Evolutionary conservation across 2,888 invertebrate genomes (phyloP).

Genomic region (Chorisops tibialis): DNA sequence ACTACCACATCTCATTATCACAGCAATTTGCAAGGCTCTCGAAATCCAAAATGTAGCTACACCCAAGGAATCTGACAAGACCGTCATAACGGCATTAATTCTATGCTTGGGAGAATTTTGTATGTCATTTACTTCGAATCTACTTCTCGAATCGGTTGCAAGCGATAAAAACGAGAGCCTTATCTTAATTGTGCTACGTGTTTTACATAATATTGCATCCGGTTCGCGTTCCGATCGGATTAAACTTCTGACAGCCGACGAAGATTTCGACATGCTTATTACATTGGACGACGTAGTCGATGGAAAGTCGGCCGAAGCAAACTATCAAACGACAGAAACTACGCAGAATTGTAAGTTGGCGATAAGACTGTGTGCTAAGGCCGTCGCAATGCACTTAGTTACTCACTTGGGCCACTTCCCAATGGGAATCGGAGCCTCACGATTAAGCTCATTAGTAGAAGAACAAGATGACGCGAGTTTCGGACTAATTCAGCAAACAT

Average conservation of each 20-base stretch:
- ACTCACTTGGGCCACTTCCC: slow-evolving; percentile 95
- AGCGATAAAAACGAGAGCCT: slow-evolving; percentile 51
- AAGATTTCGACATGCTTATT: slow-evolving; percentile 51
- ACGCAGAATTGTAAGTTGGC: slow-evolving; percentile 56
- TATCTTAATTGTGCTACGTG: slow-evolving; percentile 71
- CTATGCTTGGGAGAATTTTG: slow-evolving; percentile 93
- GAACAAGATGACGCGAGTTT: slow-evolving; percentile 80
- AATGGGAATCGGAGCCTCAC: slow-evolving; percentile 82
- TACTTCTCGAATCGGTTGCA: slow-evolving; percentile 54
- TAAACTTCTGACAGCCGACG: slow-evolving; percentile 47
- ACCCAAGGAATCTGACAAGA: slow-evolving; percentile 50
- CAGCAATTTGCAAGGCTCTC: slow-evolving; percentile 48
- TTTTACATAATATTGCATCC: slow-evolving; percentile 52
- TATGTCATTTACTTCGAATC: slow-evolving; percentile 72
- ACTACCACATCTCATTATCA: slow-evolving; percentile 47
- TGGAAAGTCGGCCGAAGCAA: slow-evolving; percentile 44
- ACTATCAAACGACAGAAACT: slow-evolving; percentile 49
- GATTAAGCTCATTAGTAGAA: slow-evolving; percentile 83
- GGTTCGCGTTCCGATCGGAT: slow-evolving; percentile 46
- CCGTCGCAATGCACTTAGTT: slow-evolving; percentile 75
- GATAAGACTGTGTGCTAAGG: slow-evolving; percentile 58
- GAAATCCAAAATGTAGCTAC: slow-evolving; percentile 49
- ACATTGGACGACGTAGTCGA: slow-evolving; percentile 46
- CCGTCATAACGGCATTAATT: slow-evolving; percentile 62
- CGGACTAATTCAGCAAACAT: slow-evolving; percentile 22